Evolutionary conservation across 2,113 vertebrate genomes (phyloP).

Genomic region (Chaetodon trifascialis): DNA sequence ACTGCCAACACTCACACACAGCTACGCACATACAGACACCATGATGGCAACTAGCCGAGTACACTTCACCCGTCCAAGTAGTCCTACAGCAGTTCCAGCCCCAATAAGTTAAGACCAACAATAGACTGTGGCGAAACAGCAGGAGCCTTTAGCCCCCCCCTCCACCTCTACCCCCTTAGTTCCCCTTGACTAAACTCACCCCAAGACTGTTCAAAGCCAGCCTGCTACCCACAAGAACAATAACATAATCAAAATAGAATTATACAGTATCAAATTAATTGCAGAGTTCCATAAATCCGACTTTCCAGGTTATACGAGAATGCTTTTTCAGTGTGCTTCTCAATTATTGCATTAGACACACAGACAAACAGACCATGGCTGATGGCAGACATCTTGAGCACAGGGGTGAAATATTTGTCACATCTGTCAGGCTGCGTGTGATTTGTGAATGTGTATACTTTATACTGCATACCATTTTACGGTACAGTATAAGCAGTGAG

Average conservation of each 20-base stretch:
- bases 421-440: constrained; percentile 39
- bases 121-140: constrained; percentile 57
- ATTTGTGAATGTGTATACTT: constrained; percentile 74
- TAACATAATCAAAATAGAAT: constrained; percentile 73
- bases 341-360: constrained; percentile 37
- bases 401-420: constrained; percentile 63
- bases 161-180: neutral
- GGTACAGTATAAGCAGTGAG: constrained; percentile 33
- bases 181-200: constrained; percentile 36
- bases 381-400: constrained; percentile 47
- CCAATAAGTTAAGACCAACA: constrained; percentile 62
- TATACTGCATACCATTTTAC: constrained; percentile 33
- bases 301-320: constrained; percentile 46
- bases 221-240: constrained; percentile 53
- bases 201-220: constrained; percentile 63
- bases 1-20: constrained; percentile 74
- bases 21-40: constrained; percentile 30
- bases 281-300: constrained; percentile 53
- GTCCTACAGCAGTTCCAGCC: constrained; percentile 55
- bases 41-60: constrained; percentile 49
- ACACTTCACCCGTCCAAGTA: constrained; percentile 58
- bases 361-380: constrained; percentile 50
- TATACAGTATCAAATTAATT: constrained; percentile 73
- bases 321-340: constrained; percentile 6
- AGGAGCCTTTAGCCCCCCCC: constrained; percentile 43